Evolutionary conservation across 2,113 vertebrate genomes (phyloP).

Genomic region (Myrmecophaga tridactyla): DNA sequence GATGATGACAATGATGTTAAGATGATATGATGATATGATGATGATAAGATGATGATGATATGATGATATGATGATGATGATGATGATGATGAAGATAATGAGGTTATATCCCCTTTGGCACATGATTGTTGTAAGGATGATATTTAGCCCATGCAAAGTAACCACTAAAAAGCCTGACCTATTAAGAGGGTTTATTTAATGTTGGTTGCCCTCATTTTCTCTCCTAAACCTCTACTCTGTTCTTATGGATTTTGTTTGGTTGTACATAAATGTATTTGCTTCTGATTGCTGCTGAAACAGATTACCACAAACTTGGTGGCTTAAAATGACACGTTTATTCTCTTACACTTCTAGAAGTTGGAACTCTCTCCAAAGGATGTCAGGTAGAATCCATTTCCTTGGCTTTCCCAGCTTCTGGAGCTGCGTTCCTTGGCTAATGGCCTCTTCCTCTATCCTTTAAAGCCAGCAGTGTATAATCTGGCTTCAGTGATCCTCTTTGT

Average conservation of each 20-base stretch:
- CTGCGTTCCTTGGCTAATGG: neutral
- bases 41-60: too few species aligned
- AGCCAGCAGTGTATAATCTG: neutral
- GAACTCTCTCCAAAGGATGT: neutral
- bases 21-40: too few species aligned
- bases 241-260: neutral
- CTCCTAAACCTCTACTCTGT: neutral
- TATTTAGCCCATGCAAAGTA: neutral
- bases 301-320: too few species aligned
- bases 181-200: neutral
- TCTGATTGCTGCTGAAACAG: neutral
- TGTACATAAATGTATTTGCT: neutral
- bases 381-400: neutral
- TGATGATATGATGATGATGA: neutral
- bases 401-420: rapidly evolving
- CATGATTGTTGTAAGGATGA: neutral
- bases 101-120: neutral
- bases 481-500: neutral
- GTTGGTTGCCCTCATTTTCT: neutral
- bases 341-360: neutral
- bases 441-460: neutral
- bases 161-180: neutral
- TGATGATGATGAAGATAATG: too few species aligned
- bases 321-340: neutral
- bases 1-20: too few species aligned